Percentiles rank a stretch among this genome's conserved stretches.
Conservation (phyloP, 2,113 vertebrate species). For the Ctenomys sociabilis region DNA sequence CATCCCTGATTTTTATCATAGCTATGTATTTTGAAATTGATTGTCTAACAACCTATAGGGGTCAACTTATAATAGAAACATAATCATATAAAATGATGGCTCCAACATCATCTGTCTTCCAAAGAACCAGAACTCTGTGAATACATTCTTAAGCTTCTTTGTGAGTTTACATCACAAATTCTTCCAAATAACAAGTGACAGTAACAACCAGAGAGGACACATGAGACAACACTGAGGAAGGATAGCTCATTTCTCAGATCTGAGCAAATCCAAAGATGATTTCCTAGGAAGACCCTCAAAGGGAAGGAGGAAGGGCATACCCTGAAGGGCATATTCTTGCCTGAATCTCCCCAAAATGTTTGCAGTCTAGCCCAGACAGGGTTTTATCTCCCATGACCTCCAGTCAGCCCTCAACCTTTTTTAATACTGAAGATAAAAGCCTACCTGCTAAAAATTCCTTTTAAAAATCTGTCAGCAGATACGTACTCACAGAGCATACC, state of each 20-base stretch:
- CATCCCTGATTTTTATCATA: conserved; percentile 28
- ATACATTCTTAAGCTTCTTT: conserved; percentile 39
- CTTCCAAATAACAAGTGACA: conserved; percentile 58
- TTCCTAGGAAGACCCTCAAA: conserved; percentile 8
- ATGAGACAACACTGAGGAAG: conserved; percentile 8
- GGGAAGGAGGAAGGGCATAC: not conserved
- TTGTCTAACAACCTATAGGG: not conserved
- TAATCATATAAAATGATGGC: not conserved
- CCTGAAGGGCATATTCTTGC: not conserved
- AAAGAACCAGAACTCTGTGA: not conserved
- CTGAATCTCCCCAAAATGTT: conserved; percentile 18
- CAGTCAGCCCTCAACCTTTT: not conserved
- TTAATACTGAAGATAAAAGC: conserved; percentile 24
- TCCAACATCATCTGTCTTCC: not conserved
- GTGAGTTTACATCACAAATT: conserved; percentile 50
- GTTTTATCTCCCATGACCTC: not conserved
- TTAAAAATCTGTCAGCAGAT: not conserved
- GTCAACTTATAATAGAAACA: conserved; percentile 7
- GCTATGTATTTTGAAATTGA: not conserved
- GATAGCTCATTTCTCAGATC: conserved; percentile 38
- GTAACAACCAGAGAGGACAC: conserved; percentile 23
- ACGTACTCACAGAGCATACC: rapidly evolving
- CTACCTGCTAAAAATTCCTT: not conserved
- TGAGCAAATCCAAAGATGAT: conserved; percentile 11
- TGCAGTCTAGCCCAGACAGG: conserved; percentile 42